Base-by-base conservation (phyloP, 2,113 vertebrate genomes). In the Hippocampus mohnikei region DNA sequence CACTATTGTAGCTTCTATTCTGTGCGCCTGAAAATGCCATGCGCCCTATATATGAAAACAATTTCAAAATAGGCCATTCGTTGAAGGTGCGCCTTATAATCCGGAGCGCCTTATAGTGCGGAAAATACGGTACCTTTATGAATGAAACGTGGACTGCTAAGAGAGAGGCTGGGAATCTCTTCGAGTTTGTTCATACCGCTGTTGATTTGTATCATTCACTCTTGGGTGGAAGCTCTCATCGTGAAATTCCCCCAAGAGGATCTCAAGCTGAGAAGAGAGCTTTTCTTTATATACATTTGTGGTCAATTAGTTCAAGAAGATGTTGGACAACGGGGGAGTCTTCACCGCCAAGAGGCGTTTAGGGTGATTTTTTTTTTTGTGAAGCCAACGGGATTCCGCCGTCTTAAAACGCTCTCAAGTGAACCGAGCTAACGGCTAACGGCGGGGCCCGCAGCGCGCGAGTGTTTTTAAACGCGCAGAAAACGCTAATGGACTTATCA, bases 121-220 rank as follows among this genome's bases (percentile, higher is more conserved):
- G 33, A 37, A 37, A 37, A 37, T 37, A 37, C 33, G 33, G 5
- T 6, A 37, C 33, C 33, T 6, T 37, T 12, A 42, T 80, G 82
- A 87, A 88, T 82, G 85, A 80, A 78, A 83, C 75, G 20, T 66
- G 46, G 33, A 76, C 71, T 85, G 80, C 74, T 80, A 75, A 75
- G 72, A 74, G 72, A 72, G 73, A 66, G 60, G 75, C n/a, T 76
- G 78, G 69, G 76, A 74, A 74, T 87, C 82, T 46, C 71, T 81
- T 83, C 64, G 75, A 59, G 66, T 52, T 74, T 75, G 80, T 72
- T 66, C 44, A 46, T 46, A 16, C 8, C 15, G 13, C 44, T 4
- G 44, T 55, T 72, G 75, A 76, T 83, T 77, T 13, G 67, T 1
- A 29, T 74, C 79, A 75, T 82, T 79, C 69, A 50, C 78, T 71